A percentile compares a stretch with the other conserved stretches of the same genome.
Evolutionary conservation across 2,113 vertebrate genomes (phyloP).

Genomic region (Callionymus lyra): DNA sequence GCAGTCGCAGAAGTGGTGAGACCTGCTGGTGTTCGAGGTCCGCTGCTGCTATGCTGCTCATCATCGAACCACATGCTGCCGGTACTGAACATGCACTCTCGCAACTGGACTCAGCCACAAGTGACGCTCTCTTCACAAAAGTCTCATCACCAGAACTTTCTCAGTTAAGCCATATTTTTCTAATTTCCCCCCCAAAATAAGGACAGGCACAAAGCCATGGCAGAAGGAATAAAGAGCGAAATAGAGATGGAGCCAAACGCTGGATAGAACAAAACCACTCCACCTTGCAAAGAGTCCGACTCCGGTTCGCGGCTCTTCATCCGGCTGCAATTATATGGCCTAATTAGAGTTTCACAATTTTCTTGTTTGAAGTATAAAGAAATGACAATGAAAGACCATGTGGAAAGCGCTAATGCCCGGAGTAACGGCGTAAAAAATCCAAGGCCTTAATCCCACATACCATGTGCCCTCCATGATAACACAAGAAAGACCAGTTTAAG

Average conservation of each 20-base stretch:
- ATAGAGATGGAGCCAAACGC: conserved; percentile 29
- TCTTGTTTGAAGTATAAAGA: conserved; percentile 72
- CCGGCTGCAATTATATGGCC: conserved; percentile 69
- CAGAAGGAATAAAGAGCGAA: conserved; percentile 16
- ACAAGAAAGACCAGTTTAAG: conserved; percentile 38
- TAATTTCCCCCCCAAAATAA: conserved; percentile 18
- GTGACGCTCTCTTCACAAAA: conserved; percentile 45
- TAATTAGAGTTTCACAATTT: conserved; percentile 74
- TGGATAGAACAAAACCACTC: conserved; percentile 62
- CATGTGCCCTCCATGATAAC: conserved; percentile 64
- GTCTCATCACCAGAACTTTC: conserved; percentile 47
- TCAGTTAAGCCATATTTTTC: conserved; percentile 36
- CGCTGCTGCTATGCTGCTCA: not conserved
- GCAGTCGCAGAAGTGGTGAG: conserved; percentile 8
- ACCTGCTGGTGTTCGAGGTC: conserved; percentile 11
- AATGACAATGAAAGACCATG: conserved; percentile 65
- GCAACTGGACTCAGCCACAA: conserved; percentile 26
- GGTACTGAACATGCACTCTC: conserved; percentile 24
- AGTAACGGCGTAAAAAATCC: conserved; percentile 63
- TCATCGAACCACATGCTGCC: conserved; percentile 6
- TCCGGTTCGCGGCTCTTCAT: conserved; percentile 66
- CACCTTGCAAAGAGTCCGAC: conserved; percentile 60
- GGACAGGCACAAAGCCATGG: conserved; percentile 27
- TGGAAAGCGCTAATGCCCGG: conserved; percentile 65
- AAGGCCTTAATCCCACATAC: conserved; percentile 63